Conservation (phyloP, 2,888 invertebrate species). For the Andrena minutula region DNA sequence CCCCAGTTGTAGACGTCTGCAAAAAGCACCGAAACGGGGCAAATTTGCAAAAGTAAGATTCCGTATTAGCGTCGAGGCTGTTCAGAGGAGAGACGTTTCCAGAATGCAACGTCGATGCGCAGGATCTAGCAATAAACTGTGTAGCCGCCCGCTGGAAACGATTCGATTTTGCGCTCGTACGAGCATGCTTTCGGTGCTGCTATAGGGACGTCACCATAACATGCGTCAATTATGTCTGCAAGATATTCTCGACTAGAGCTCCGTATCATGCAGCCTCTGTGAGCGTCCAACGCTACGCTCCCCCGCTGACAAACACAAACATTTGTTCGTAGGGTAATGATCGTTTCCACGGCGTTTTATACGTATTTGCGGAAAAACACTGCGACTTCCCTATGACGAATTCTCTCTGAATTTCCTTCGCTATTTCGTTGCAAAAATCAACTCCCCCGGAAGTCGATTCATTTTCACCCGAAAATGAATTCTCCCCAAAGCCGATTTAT, state of each 20-base stretch:
- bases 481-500: too few species aligned
- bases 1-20: not conserved
- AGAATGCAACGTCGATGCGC: conserved; percentile 56
- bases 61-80: conserved; percentile 26
- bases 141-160: conserved; percentile 60
- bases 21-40: not conserved
- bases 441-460: too few species aligned
- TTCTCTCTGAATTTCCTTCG: too few species aligned
- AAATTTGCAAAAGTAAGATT: conserved; percentile 6
- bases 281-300: conserved; percentile 11
- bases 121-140: conserved; percentile 64
- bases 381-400: too few species aligned
- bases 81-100: conserved; percentile 47
- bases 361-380: not conserved
- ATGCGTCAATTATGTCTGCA: conserved; percentile 64
- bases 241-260: conserved; percentile 39
- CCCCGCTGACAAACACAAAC: conserved; percentile 20
- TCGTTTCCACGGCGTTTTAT: not conserved
- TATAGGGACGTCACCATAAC: conserved; percentile 60
- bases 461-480: too few species aligned
- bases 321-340: conserved; percentile 27
- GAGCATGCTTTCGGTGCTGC: conserved; percentile 55
- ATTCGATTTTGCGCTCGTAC: conserved; percentile 64
- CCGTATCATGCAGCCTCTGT: not conserved
- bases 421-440: too few species aligned